These are phyloP conservation scores for Drosophila eohydei DNA, from an alignment of 2,888 invertebrate species.

Conservation along the genomic window DNA sequence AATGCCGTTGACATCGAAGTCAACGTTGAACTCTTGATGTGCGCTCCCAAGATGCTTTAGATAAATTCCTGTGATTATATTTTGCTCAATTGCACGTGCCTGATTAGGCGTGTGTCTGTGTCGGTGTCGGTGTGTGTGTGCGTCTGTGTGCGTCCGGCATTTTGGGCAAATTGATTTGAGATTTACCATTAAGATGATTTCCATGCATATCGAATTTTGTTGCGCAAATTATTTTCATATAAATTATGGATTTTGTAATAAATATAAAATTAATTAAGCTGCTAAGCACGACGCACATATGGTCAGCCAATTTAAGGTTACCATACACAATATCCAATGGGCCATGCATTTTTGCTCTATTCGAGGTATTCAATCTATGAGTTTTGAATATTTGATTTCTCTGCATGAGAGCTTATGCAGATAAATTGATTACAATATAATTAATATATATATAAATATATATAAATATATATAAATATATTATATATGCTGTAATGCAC, in stretches of 20 bases:
- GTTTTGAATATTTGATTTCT: slow-evolving; percentile 1
- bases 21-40: slow-evolving; percentile 44
- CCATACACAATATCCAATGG: slow-evolving; percentile 21
- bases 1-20: slow-evolving; percentile 56
- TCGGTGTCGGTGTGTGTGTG: neutral
- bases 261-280: slow-evolving; percentile 73
- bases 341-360: slow-evolving; percentile 32
- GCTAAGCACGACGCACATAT: slow-evolving; percentile 11
- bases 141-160: slow-evolving; percentile 36
- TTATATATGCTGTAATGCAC: neutral
- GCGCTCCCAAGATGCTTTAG: slow-evolving; percentile 62
- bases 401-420: neutral
- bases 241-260: slow-evolving; percentile 73
- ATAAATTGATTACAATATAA: slow-evolving; percentile 23
- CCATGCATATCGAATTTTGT: slow-evolving; percentile 60
- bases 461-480: neutral
- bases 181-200: slow-evolving; percentile 68
- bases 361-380: slow-evolving; percentile 1
- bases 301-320: slow-evolving; percentile 32
- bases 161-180: slow-evolving; percentile 65
- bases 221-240: slow-evolving; percentile 72
- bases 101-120: slow-evolving; percentile 16
- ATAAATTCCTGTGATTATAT: slow-evolving; percentile 76
- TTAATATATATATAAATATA: slow-evolving; percentile 3
- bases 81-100: slow-evolving; percentile 73